Percentiles rank a stretch among this genome's conserved stretches.
phyloP scores from a whole-genome alignment of 2,797 vertebrate species.

The Eospalax fontanierii region DNA sequence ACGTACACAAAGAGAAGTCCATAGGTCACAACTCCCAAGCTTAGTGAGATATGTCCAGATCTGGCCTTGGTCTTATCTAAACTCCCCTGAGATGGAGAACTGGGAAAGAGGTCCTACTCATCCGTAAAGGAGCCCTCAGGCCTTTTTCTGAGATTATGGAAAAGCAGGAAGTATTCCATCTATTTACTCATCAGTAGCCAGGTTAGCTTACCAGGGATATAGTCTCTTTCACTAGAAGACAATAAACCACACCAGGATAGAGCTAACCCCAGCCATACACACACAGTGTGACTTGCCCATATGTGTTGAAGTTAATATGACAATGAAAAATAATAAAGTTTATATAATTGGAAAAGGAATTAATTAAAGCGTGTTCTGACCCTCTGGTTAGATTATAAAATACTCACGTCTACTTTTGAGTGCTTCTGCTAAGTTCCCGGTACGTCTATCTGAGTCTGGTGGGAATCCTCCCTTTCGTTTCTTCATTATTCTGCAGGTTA shows the following conservation, averaged over 20 bases:
- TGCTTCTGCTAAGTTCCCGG: background rate
- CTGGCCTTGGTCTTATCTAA: no score
- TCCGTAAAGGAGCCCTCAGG: no score
- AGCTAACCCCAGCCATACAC: background rate
- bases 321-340: background rate
- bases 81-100: no score
- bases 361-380: background rate
- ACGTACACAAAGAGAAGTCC: no score
- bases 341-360: background rate
- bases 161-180: no score
- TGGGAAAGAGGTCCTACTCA: no score
- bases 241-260: background rate
- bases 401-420: slow-evolving; percentile 5
- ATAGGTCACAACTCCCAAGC: no score
- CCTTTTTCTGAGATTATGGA: no score
- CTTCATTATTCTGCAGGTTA: background rate
- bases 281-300: background rate
- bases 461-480: background rate
- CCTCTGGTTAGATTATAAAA: background rate
- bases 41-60: no score
- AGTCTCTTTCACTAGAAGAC: no score
- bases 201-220: no score
- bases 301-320: background rate
- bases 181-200: no score
- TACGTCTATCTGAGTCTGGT: background rate